Conservation (phyloP, 2,797 vertebrate genomes). For the Rachycentron canadum region DNA sequence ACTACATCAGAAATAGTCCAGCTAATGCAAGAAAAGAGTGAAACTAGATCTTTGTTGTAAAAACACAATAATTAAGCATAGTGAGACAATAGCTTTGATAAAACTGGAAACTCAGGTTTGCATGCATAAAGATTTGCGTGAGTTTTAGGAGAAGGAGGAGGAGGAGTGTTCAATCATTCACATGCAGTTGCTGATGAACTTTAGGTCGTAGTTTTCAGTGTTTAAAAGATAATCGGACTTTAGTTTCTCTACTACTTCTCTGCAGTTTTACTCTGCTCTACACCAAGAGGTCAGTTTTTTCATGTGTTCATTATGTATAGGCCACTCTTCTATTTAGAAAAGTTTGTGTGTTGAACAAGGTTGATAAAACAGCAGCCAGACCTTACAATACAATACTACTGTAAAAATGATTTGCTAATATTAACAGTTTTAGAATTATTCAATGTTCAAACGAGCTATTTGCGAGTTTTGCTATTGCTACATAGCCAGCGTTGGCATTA, state of each 20-base stretch:
- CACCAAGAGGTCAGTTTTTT: conserved; percentile 20
- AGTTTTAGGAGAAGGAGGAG: neutral
- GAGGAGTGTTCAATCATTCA: neutral
- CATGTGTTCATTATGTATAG: neutral
- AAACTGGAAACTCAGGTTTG: neutral
- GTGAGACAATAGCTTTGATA: neutral
- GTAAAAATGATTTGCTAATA: neutral
- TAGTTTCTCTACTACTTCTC: conserved; percentile 3
- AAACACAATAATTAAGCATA: too few species aligned
- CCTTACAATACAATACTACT: too few species aligned
- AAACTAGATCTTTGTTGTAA: neutral
- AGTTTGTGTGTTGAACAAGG: neutral
- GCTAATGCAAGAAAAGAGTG: neutral
- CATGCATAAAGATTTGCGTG: too few species aligned
- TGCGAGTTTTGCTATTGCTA: too few species aligned
- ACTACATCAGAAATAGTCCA: neutral
- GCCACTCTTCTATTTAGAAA: too few species aligned
- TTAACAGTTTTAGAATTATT: too few species aligned
- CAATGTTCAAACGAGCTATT: neutral
- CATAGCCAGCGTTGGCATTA: too few species aligned
- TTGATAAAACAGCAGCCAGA: too few species aligned
- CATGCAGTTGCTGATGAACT: neutral
- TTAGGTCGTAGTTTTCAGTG: neutral
- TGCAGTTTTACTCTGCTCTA: conserved; percentile 15
- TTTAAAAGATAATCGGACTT: conserved; percentile 8